Evolutionary conservation across 1,140 invertebrate species (phyloP).

Genomic region (Apis cerana): DNA sequence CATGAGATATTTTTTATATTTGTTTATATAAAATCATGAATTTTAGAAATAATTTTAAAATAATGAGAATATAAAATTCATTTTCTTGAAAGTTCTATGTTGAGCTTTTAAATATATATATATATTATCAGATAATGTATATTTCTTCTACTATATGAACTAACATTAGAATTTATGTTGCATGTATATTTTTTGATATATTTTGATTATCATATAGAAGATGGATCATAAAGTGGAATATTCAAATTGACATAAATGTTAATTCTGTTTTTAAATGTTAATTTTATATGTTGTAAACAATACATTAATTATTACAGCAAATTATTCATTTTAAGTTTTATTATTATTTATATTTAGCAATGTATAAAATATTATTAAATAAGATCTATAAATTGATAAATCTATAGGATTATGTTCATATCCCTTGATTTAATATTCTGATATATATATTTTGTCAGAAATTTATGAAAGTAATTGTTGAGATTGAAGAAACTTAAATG

Average conservation of each 20-base stretch:
- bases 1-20: neutral
- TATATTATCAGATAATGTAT: neutral
- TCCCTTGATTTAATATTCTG: neutral
- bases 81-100: neutral
- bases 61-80: too few relatives aligned
- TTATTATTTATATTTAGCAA: neutral
- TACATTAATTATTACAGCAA: neutral
- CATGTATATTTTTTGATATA: neutral
- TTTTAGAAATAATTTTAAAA: too few relatives aligned
- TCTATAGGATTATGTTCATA: slow-evolving; percentile 6
- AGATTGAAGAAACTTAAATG: neutral
- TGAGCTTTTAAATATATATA: neutral
- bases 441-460: neutral
- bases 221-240: neutral
- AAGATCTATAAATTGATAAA: neutral
- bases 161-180: neutral
- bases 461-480: neutral
- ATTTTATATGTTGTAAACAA: neutral
- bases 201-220: neutral
- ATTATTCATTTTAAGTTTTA: neutral
- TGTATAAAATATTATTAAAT: neutral
- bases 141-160: neutral
- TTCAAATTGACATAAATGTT: neutral
- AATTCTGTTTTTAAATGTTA: neutral
- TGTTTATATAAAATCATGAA: neutral